Evolutionary conservation across 2,797 vertebrate genomes (phyloP).

Genomic region (Sternarchorhynchus goeldii): DNA sequence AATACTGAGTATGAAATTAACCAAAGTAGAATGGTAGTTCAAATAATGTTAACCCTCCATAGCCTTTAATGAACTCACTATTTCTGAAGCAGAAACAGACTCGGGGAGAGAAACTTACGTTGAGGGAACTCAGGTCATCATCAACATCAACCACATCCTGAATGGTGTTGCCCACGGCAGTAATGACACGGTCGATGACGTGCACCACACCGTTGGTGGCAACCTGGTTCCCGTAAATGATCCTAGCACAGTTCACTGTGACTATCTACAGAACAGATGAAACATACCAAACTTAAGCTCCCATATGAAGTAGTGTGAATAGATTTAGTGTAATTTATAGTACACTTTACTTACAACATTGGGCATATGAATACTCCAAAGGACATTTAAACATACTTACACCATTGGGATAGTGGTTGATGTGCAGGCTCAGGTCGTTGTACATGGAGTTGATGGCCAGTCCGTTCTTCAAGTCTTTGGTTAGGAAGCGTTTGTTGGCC

Average conservation of each 20-base stretch:
- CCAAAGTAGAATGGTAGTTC: too few species aligned
- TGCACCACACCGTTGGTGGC: constrained; percentile 98
- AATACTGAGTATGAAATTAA: too few species aligned
- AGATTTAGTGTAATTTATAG: too few species aligned
- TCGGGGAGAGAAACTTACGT: constrained; percentile 69
- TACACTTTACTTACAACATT: background rate
- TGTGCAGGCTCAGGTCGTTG: constrained; percentile 83
- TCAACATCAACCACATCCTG: constrained; percentile 82
- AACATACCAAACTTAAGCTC: background rate
- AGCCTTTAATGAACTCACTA: too few species aligned
- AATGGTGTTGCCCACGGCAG: constrained; percentile 83
- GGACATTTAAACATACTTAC: constrained; percentile 70
- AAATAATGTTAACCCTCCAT: too few species aligned
- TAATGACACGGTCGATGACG: constrained; percentile 92
- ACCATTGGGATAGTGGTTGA: constrained; percentile 96
- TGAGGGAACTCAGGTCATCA: constrained; percentile 87
- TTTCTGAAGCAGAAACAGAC: too few species aligned
- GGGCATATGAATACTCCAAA: background rate
- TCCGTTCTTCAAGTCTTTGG: constrained; percentile 94
- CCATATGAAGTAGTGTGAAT: too few species aligned
- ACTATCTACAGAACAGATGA: constrained; percentile 79
- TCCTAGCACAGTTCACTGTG: constrained; percentile 95
- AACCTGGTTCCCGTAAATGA: constrained; percentile 94
- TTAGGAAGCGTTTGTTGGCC: constrained; percentile 88
- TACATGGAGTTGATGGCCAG: constrained; percentile 89